Base-by-base conservation (phyloP, 2,797 vertebrate species). In the Sylvia borin region DNA sequence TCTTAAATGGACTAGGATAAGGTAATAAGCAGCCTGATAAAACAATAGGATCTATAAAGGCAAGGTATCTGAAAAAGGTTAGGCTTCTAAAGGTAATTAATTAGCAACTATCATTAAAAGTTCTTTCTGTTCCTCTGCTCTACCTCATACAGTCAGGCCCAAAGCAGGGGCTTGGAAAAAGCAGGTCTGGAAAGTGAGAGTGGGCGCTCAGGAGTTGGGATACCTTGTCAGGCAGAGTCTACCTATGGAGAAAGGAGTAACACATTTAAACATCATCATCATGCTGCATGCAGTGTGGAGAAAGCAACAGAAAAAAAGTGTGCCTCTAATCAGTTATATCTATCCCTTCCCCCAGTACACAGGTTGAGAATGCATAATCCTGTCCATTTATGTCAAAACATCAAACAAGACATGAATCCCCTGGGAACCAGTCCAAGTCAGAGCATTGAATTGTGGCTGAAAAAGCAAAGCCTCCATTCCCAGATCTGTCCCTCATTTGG, bases 381-480 rank as follows among this genome's bases (percentile, higher is more conserved):
- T 27, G 38, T 16, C 31, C 0, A 3, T 54, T 80, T 79, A 87
- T 57, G 32, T n/a, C 55, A 67, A 85, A 90, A 91, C 3, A 27
- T 8, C 32, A 55, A 80, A 76, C 4, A 81, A 57, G 57, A 88
- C 31, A 5, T 5, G 40, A 58, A 76, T 55, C 48, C 15, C 80
- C 80, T 53, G 77, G 89, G 82, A 95, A 78, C 31, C 34, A n/a
- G 57, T 71, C 85, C 85, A 92, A 94, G 38, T 57, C 25, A 78
- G 45, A 74, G 72, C 50, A 67, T 34, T 67, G 34, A 57, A 61
- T 0, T 77, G 47, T 79, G 40, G 58, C 36, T 72, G 31, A 72
- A 80, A 95, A 88, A 83, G 34, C 43, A 85, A 83, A 93, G 82
- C 51, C 43, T 66, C 14, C 10, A 16, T 85, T 93, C 34, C 43